Conservation (phyloP, 2,888 invertebrate genomes). For the Balanococcus diminutus region DNA sequence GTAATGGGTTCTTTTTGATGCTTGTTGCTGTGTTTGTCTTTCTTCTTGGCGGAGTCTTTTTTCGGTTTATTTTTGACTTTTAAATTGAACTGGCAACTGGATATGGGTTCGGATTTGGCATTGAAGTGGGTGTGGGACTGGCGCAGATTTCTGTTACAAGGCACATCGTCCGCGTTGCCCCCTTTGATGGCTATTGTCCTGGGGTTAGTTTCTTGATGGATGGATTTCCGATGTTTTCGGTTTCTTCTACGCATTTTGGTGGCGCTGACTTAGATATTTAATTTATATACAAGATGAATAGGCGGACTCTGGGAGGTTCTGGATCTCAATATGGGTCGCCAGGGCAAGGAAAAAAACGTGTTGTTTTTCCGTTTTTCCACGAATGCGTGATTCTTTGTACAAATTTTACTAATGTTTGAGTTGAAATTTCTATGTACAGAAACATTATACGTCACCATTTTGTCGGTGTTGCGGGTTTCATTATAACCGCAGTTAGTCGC, state of each 20-base stretch:
- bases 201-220: not conserved
- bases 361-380: not conserved
- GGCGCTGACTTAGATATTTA: not conserved
- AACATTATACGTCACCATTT: slow-evolving; percentile 36
- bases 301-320: not conserved
- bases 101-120: slow-evolving; percentile 23
- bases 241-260: not conserved
- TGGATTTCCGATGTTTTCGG: slow-evolving; percentile 22
- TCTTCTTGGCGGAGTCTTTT: not conserved
- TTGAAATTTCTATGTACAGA: not conserved
- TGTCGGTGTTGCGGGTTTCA: slow-evolving; percentile 22
- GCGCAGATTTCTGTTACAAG: not conserved
- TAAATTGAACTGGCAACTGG: slow-evolving; percentile 17
- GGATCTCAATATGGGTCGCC: not conserved
- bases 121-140: not conserved
- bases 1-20: not conserved
- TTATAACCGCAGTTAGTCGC: slow-evolving; percentile 24
- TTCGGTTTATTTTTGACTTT: not conserved
- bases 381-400: not conserved
- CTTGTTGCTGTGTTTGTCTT: not conserved
- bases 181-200: not conserved
- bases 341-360: not conserved
- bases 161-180: not conserved
- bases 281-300: slow-evolving; percentile 30
- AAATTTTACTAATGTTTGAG: not conserved